phyloP scores from a whole-genome alignment of 2,113 vertebrate genomes.

The Microtus pennsylvanicus region DNA sequence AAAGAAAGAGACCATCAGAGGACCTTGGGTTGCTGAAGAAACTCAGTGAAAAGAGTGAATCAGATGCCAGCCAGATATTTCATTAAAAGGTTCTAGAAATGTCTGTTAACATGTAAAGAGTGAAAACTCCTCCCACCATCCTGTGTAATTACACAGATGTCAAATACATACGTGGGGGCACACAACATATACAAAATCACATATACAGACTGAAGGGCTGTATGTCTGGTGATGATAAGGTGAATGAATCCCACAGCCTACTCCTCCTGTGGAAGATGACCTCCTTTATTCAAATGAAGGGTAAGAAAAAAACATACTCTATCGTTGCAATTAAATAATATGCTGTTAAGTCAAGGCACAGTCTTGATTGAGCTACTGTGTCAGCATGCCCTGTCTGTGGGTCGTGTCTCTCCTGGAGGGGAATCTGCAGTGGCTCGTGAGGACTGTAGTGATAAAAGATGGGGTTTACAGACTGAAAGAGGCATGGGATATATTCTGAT shows the following conservation, averaged over 20 bases:
- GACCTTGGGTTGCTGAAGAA: not conserved
- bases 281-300: conserved; percentile 31
- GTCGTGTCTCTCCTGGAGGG: conserved; percentile 13
- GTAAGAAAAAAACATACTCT: not conserved
- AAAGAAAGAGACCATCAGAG: conserved; percentile 36
- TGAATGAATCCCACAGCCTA: conserved; percentile 79
- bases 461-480: not conserved
- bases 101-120: not conserved
- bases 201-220: not conserved
- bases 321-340: not conserved
- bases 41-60: not conserved
- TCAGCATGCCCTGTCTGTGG: not conserved
- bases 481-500: not conserved
- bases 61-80: not conserved
- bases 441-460: not conserved
- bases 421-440: not conserved
- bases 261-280: conserved; percentile 70
- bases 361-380: not conserved
- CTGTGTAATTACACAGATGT: not conserved
- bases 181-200: not conserved
- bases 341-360: not conserved
- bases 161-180: not conserved
- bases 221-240: not conserved
- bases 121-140: not conserved
- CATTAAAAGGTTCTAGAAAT: not conserved